Conservation (phyloP, 1,140 invertebrate genomes). For the Magallana angulata region DNA sequence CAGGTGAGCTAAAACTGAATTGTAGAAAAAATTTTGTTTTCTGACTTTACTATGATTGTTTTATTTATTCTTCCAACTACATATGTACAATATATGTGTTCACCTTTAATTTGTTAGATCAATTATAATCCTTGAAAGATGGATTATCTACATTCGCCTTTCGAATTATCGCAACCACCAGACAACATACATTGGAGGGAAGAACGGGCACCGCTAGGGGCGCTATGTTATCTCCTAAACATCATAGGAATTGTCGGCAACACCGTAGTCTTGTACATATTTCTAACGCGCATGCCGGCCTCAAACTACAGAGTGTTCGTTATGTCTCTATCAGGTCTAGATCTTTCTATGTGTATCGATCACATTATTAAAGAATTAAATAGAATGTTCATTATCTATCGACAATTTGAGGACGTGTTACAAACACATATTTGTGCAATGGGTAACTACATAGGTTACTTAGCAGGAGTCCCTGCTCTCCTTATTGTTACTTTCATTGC, state of each 20-base stretch:
- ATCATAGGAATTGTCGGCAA: neutral
- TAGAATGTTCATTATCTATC: neutral
- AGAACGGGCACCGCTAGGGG: neutral
- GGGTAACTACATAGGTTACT: neutral
- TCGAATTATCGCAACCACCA: too few relatives aligned
- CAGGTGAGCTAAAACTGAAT: too few relatives aligned
- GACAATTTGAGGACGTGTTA: neutral
- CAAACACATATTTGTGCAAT: neutral
- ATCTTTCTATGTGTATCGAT: neutral
- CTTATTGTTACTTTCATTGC: neutral
- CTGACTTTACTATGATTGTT: too few relatives aligned
- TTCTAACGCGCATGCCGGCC: neutral
- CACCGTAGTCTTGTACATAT: neutral
- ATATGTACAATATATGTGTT: too few relatives aligned
- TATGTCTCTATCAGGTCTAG: neutral
- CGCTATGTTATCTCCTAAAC: neutral
- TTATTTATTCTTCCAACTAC: too few relatives aligned
- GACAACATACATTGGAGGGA: neutral
- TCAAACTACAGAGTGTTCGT: constrained; percentile 4
- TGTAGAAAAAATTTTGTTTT: too few relatives aligned
- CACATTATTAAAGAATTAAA: neutral
- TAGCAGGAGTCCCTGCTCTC: neutral
- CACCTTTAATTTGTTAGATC: too few relatives aligned
- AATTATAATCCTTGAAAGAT: too few relatives aligned
- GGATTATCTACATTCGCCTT: too few relatives aligned